phyloP scores from a whole-genome alignment of 2,888 invertebrate genomes.

The Aphodius granarius region DNA sequence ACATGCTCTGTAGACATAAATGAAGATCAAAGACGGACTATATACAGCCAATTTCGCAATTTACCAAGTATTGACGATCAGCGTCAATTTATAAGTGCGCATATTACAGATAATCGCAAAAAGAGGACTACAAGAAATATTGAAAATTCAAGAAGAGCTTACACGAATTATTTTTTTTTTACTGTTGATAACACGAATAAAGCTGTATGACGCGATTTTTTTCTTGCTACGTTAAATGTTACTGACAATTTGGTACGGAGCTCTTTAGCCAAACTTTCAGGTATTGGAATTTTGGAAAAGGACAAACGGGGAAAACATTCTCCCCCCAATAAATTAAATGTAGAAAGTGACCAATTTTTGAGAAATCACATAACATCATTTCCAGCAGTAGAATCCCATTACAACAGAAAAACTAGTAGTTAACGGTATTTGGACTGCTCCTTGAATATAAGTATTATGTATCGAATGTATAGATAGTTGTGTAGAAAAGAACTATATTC shows the following conservation, averaged over 20 bases:
- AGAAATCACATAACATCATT: constrained; percentile 35
- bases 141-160: constrained; percentile 33
- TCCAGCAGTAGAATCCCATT: constrained; percentile 38
- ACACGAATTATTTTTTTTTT: constrained; percentile 22
- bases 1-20: constrained; percentile 32
- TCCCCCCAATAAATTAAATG: constrained; percentile 26
- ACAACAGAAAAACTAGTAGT: constrained; percentile 28
- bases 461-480: constrained; percentile 32
- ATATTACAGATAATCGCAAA: constrained; percentile 34
- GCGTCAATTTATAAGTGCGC: constrained; percentile 35
- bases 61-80: constrained; percentile 33
- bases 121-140: constrained; percentile 33
- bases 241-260: constrained; percentile 35
- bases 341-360: constrained; percentile 25
- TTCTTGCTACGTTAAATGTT: constrained; percentile 32
- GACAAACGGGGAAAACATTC: constrained; percentile 32
- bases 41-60: constrained; percentile 32
- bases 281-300: constrained; percentile 30
- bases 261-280: constrained; percentile 27
- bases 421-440: constrained; percentile 30
- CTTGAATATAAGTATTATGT: constrained; percentile 34
- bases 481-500: constrained; percentile 26
- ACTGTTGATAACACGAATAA: constrained; percentile 30
- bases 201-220: constrained; percentile 32
- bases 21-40: constrained; percentile 30